Evolutionary conservation across 2,113 vertebrate genomes (phyloP).

Genomic region (human): DNA sequence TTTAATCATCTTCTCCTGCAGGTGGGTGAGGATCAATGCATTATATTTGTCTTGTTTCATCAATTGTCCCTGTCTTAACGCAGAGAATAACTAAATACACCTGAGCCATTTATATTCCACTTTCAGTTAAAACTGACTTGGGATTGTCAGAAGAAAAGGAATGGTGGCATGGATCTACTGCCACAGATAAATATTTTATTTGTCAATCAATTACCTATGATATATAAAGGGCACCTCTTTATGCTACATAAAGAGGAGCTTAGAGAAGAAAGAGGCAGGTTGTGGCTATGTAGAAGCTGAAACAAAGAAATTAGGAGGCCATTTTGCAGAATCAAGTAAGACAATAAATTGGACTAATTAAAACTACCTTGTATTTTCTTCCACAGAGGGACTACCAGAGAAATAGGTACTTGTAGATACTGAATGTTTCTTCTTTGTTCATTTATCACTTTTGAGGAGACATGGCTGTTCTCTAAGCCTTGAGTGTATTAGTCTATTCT

Average conservation of each 20-base stretch:
- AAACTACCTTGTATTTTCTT: constrained; percentile 5
- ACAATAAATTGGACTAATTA: not conserved
- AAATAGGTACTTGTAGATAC: not conserved
- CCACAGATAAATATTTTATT: not conserved
- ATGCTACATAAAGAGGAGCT: not conserved
- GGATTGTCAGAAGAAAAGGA: not conserved
- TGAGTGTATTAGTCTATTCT: not conserved
- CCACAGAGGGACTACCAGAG: not conserved
- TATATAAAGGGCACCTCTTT: not conserved
- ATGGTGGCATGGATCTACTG: not conserved
- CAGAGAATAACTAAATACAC: not conserved
- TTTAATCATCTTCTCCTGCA: not conserved
- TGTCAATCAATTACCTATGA: not conserved
- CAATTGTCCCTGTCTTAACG: not conserved
- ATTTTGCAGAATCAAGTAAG: not conserved
- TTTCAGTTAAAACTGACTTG: not conserved
- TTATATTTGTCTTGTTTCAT: not conserved
- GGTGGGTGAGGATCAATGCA: not conserved
- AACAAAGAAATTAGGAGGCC: not conserved
- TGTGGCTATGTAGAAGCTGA: not conserved
- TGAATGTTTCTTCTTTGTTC: not conserved
- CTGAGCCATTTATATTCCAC: not conserved
- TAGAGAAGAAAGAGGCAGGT: fast-evolving
- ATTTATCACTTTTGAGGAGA: not conserved
- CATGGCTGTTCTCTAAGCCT: not conserved